These are phyloP conservation scores for Microplitis mediator DNA, from an alignment of 1,140 invertebrate species.

Conservation along the genomic window DNA sequence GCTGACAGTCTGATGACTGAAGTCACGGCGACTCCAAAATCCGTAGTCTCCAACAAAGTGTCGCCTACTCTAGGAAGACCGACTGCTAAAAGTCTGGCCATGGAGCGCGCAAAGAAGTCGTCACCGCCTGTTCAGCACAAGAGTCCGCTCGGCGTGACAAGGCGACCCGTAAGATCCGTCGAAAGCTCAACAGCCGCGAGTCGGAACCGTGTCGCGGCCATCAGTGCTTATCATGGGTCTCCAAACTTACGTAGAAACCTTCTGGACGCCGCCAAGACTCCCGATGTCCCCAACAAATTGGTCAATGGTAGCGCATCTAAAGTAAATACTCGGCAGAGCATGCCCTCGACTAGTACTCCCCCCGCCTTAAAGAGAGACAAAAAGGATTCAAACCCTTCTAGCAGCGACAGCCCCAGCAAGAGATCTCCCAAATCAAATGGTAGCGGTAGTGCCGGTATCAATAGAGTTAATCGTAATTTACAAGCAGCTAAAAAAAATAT, in stretches of 20 bases:
- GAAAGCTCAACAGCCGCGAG: conserved; percentile 58
- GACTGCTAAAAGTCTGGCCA: conserved; percentile 35
- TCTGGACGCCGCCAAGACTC: conserved; percentile 57
- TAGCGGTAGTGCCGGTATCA: conserved; percentile 28
- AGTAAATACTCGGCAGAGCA: conserved; percentile 8
- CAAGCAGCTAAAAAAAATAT: conserved; percentile 29
- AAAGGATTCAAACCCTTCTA: conserved; percentile 44
- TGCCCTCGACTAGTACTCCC: conserved; percentile 16
- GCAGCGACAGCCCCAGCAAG: conserved; percentile 51
- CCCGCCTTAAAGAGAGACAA: conserved; percentile 40
- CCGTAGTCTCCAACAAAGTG: conserved; percentile 49
- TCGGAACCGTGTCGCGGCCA: conserved; percentile 54
- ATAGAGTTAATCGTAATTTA: conserved; percentile 37
- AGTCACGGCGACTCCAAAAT: conserved; percentile 47
- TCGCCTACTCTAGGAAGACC: conserved; percentile 49
- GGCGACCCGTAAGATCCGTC: conserved; percentile 44
- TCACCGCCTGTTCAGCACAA: conserved; percentile 51
- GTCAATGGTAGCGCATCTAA: conserved; percentile 30
- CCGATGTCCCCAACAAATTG: conserved; percentile 47
- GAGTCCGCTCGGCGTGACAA: conserved; percentile 39
- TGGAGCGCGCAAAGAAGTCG: conserved; percentile 47
- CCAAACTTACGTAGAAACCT: conserved; percentile 54
- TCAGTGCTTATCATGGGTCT: conserved; percentile 49
- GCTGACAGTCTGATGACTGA: conserved; percentile 57
- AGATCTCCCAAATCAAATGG: conserved; percentile 52